Conservation (phyloP, 1,140 invertebrate genomes). For the Dinothrombium tinctorium region DNA sequence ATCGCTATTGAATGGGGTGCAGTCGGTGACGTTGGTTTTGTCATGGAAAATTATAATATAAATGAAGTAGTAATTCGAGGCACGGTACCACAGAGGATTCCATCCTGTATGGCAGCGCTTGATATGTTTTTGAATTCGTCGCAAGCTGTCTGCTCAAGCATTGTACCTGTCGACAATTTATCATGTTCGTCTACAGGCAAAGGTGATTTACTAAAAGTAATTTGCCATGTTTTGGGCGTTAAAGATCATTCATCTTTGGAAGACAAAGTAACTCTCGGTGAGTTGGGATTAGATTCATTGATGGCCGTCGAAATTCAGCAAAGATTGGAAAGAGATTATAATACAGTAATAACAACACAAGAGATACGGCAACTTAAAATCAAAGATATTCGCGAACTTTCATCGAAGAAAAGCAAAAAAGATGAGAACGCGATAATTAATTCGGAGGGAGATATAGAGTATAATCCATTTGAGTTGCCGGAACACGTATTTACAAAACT, state of each 20-base stretch:
- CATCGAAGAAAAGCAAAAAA: neutral
- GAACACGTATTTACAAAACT: slow-evolving; percentile 20
- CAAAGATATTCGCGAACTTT: neutral
- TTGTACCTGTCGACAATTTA: slow-evolving; percentile 34
- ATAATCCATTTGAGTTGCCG: neutral
- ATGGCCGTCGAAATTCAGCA: slow-evolving; percentile 97
- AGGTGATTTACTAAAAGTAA: slow-evolving; percentile 18
- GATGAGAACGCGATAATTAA: slow-evolving; percentile 8
- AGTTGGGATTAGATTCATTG: slow-evolving; percentile 84
- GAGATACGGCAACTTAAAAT: slow-evolving; percentile 5
- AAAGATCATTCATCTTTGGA: slow-evolving; percentile 61
- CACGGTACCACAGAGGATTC: slow-evolving; percentile 56
- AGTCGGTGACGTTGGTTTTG: slow-evolving; percentile 79
- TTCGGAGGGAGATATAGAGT: neutral
- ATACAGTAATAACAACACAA: slow-evolving; percentile 26
- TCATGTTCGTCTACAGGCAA: slow-evolving; percentile 14
- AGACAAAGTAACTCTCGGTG: slow-evolving; percentile 44
- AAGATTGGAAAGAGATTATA: slow-evolving; percentile 69
- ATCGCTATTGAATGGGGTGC: slow-evolving; percentile 90
- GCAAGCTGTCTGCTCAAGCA: slow-evolving; percentile 8
- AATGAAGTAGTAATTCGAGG: slow-evolving; percentile 72
- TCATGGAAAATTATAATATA: slow-evolving; percentile 56
- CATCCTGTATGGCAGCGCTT: slow-evolving; percentile 57
- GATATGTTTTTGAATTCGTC: slow-evolving; percentile 36
- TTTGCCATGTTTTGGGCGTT: slow-evolving; percentile 25